These are phyloP conservation scores for Platyura marginata DNA, from an alignment of 1,140 invertebrate species.

Conservation along the genomic window DNA sequence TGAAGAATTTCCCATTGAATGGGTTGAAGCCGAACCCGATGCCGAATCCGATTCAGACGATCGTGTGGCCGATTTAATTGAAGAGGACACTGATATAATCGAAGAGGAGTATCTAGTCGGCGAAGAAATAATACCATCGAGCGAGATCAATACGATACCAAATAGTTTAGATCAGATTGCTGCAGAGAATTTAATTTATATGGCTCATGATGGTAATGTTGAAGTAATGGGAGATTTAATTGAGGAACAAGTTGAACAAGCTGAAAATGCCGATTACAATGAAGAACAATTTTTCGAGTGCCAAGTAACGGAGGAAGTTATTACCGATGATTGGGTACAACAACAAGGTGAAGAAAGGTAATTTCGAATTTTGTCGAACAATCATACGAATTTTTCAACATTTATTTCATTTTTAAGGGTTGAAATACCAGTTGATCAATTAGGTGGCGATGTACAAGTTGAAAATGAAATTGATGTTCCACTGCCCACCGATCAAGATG, in stretches of 20 bases:
- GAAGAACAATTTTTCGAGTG: conserved; percentile 25
- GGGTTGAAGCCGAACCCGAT: not conserved
- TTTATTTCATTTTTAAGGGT: conserved; percentile 25
- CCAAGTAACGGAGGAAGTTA: conserved; percentile 51
- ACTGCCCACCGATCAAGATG: conserved; percentile 60
- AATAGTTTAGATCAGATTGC: conserved; percentile 32
- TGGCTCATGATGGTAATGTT: conserved; percentile 29
- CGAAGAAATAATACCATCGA: conserved; percentile 3
- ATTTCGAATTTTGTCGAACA: conserved; percentile 3
- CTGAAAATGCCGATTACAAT: conserved; percentile 18
- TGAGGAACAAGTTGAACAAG: conserved; percentile 21
- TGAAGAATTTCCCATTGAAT: not conserved
- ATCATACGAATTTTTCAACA: not conserved
- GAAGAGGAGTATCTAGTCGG: conserved; percentile 1
- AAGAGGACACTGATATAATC: not conserved
- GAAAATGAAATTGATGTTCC: conserved; percentile 50
- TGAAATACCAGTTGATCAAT: conserved; percentile 43
- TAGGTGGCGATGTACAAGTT: conserved; percentile 32
- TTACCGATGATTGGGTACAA: conserved; percentile 56
- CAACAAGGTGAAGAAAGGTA: conserved; percentile 48
- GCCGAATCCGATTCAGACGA: not conserved
- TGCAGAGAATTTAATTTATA: conserved; percentile 37
- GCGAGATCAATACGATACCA: conserved; percentile 4
- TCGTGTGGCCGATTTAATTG: not conserved
- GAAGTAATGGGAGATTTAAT: conserved; percentile 12